Evolutionary conservation across 2,797 vertebrate species (phyloP).

Genomic region (Furcifer pardalis): DNA sequence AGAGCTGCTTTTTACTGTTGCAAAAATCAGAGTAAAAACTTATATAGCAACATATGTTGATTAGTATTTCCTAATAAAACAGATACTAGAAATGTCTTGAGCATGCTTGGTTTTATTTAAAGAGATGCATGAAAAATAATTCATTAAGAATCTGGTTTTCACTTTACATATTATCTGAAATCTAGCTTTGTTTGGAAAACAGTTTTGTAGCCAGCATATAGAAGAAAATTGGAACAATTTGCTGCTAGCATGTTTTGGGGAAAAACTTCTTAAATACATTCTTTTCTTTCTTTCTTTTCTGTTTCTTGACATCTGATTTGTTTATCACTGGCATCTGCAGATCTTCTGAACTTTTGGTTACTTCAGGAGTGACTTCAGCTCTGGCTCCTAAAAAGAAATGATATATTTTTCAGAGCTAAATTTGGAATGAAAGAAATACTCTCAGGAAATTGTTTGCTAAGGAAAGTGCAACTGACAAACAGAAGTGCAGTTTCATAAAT

Average conservation of each 20-base stretch:
- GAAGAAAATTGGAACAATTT: not conserved
- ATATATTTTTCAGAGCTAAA: not conserved
- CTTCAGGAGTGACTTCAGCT: not conserved
- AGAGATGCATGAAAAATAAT: not conserved
- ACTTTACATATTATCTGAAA: not conserved
- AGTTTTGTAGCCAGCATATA: not conserved
- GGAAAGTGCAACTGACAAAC: not conserved
- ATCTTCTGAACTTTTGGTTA: not conserved
- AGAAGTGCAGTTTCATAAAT: not conserved
- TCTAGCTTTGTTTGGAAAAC: slow-evolving; percentile 9
- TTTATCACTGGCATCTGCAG: not conserved
- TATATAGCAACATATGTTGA: not conserved
- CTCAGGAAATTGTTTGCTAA: not conserved
- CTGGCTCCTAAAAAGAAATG: slow-evolving; percentile 1
- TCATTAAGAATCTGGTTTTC: not conserved
- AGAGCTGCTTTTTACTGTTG: not conserved
- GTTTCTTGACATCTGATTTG: slow-evolving; percentile 21
- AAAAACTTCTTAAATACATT: slow-evolving; percentile 77
- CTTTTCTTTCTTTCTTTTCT: slow-evolving; percentile 64
- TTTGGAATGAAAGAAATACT: not conserved
- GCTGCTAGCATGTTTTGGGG: slow-evolving; percentile 63
- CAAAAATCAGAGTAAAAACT: not conserved
- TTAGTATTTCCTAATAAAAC: slow-evolving; percentile 12
- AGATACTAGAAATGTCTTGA: not conserved
- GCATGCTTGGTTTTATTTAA: slow-evolving; percentile 17